Conservation (phyloP, 2,797 vertebrate species). For the Poeciliopsis gracilis region DNA sequence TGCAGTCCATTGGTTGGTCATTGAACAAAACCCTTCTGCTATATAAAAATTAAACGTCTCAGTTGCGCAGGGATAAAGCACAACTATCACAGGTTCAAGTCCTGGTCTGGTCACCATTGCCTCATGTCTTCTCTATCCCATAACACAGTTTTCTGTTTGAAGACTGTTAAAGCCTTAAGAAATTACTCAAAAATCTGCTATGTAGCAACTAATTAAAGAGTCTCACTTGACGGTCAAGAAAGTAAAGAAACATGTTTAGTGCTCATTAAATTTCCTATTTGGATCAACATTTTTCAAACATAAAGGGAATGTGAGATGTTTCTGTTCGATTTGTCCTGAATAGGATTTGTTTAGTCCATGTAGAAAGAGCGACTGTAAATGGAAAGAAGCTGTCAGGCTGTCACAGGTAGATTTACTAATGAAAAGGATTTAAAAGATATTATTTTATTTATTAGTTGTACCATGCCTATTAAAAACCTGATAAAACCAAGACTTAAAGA, state of each 20-base stretch:
- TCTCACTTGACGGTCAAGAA: background rate
- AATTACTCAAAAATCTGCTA: background rate
- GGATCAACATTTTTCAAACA: background rate
- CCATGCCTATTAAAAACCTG: too few species aligned
- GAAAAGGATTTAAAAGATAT: background rate
- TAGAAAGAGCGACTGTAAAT: background rate
- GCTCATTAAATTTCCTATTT: background rate
- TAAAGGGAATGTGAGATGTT: background rate
- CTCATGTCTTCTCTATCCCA: too few species aligned
- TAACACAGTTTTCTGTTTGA: too few species aligned
- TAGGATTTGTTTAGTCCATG: background rate
- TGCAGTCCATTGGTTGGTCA: background rate
- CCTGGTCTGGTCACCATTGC: too few species aligned
- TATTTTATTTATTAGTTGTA: background rate
- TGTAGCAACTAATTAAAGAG: background rate
- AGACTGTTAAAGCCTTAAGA: too few species aligned
- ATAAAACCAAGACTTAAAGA: too few species aligned
- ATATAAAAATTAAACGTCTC: background rate
- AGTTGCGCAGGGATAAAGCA: too few species aligned
- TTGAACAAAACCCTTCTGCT: background rate
- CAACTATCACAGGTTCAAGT: too few species aligned
- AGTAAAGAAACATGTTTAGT: background rate
- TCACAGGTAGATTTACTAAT: background rate
- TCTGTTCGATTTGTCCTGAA: background rate
- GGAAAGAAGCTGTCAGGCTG: background rate